phyloP scores from a whole-genome alignment of 2,888 invertebrate genomes.

The Amblyteles armatorius region DNA sequence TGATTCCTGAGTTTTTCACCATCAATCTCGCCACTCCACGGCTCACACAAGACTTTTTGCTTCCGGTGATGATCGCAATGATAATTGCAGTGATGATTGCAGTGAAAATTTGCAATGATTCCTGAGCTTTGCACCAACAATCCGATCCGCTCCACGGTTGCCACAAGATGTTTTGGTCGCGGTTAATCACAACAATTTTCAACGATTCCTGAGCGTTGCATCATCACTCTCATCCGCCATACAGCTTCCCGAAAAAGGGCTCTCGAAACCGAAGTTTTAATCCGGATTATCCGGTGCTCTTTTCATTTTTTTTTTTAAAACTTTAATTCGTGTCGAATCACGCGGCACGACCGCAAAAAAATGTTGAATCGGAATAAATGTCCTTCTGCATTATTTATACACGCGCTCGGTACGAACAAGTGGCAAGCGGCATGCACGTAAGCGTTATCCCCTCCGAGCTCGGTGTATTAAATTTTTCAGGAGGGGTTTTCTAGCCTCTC shows the following conservation, averaged over 20 bases:
- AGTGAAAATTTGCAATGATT: too few species aligned
- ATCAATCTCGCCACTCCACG: background rate
- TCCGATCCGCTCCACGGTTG: background rate
- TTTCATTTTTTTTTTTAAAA: background rate
- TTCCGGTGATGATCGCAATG: too few species aligned
- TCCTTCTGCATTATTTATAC: background rate
- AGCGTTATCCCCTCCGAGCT: constrained; percentile 40
- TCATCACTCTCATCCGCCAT: too few species aligned
- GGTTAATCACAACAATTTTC: background rate
- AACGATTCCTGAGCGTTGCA: background rate
- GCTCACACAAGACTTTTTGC: too few species aligned
- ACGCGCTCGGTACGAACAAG: constrained; percentile 42
- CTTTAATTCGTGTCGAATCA: background rate
- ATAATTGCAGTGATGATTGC: too few species aligned
- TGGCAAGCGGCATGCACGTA: constrained; percentile 42
- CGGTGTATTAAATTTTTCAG: constrained; percentile 57
- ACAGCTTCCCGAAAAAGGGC: too few species aligned
- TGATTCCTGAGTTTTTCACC: background rate
- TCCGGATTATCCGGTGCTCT: background rate
- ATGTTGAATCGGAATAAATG: background rate
- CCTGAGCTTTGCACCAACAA: too few species aligned
- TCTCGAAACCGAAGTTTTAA: background rate
- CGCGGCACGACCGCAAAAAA: background rate
- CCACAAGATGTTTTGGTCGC: background rate
- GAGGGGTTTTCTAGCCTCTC: constrained; percentile 16